Evolutionary conservation across 2,888 invertebrate genomes (phyloP), one percentile per base, ranked within the genome.

Genomic region (Sthenelais limicola): DNA sequence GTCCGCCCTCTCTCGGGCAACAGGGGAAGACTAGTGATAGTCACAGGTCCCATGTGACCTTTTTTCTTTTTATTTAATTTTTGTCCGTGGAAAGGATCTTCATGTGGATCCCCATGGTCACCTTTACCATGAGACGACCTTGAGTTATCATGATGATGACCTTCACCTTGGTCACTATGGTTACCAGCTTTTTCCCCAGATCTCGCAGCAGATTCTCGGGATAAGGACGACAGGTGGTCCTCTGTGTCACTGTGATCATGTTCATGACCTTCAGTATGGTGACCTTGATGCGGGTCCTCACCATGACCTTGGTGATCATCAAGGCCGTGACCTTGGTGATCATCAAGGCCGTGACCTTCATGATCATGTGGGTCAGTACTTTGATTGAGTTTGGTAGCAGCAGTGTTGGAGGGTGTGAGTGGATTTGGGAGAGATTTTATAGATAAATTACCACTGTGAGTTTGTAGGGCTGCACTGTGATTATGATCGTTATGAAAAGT

Each of bases 401-500:
- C 52, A 56, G 28, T 18, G 24, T 56, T 33, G 30, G 18, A 33
- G 32, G 4, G n/a, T n/a, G n/a, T n/a, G n/a, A n/a, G n/a, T n/a
- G n/a, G n/a, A n/a, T n/a, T n/a, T n/a, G n/a, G n/a, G n/a, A n/a
- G n/a, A n/a, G n/a, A n/a, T n/a, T n/a, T n/a, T n/a, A n/a, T n/a
- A n/a, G n/a, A n/a, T n/a, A 18, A 56, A 21, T 30, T 67, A 43
- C 28, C 38, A 4, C 24, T 12, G 24, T 28, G 26, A 26, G 35
- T 30, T 35, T 9, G 66, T 9, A 5, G 26, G 47, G 18, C 24
- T 26, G 47, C 30, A 24, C 38, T 70, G 54, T 70, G 70, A 18
- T 54, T 70, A 28, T 70, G 70, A 35, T 26, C 30, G 33, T 33
- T 28, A 43, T 70, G 70, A 35, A 70, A 70, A 7, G 21, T 35